Conservation (phyloP, 2,797 vertebrate genomes). For the Melanotaenia boesemani region DNA sequence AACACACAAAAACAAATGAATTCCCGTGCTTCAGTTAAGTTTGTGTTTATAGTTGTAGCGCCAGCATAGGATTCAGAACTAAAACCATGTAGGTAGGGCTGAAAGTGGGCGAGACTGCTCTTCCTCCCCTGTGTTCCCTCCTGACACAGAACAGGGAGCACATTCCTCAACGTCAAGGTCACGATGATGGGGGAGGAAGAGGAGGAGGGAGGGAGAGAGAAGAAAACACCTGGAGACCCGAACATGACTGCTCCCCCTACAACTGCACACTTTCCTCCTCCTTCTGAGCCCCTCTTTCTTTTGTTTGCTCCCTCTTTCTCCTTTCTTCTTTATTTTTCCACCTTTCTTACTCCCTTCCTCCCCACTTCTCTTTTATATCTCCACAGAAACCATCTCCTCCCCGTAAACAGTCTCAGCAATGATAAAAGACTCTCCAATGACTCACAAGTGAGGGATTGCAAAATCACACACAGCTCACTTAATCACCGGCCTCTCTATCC, state of each 20-base stretch:
- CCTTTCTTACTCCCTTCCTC: background rate
- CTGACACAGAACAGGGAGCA: slow-evolving; percentile 75
- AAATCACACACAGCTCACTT: slow-evolving; percentile 67
- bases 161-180: slow-evolving; percentile 83
- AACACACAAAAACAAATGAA: slow-evolving; percentile 18
- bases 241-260: slow-evolving; percentile 52
- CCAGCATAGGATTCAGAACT: slow-evolving; percentile 14
- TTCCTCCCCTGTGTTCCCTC: slow-evolving; percentile 45
- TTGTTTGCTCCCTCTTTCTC: background rate
- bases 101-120: slow-evolving; percentile 49
- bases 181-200: slow-evolving; percentile 53
- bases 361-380: slow-evolving; percentile 14
- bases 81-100: slow-evolving; percentile 46
- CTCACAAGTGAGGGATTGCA: slow-evolving; percentile 65
- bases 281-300: background rate
- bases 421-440: slow-evolving; percentile 68
- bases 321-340: background rate
- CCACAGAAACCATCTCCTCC: slow-evolving; percentile 45
- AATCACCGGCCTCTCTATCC: slow-evolving; percentile 55
- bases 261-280: slow-evolving; percentile 28
- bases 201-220: slow-evolving; percentile 50
- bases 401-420: slow-evolving; percentile 45
- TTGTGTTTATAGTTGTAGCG: background rate
- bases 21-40: slow-evolving; percentile 2
- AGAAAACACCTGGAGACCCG: slow-evolving; percentile 79